These are phyloP conservation scores for Aphelinus atriplicis DNA, from an alignment of 1,140 invertebrate species.

Conservation along the genomic window DNA sequence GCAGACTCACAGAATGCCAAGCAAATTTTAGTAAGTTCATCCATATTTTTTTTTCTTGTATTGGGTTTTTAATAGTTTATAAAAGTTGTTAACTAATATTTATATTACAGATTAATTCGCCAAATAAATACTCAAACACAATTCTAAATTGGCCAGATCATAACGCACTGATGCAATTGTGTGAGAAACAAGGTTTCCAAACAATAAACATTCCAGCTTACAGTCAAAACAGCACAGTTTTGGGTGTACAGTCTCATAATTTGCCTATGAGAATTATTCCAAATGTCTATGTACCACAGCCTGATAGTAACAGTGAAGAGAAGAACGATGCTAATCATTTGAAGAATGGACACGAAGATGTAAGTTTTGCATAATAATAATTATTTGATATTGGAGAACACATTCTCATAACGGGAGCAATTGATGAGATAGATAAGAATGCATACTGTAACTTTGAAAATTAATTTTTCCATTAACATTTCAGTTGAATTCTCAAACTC, in stretches of 20 bases:
- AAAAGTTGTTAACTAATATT: background rate
- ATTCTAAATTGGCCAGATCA: conserved; percentile 59
- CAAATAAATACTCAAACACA: conserved; percentile 56
- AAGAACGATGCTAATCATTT: conserved; percentile 48
- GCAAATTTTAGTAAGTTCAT: conserved; percentile 51
- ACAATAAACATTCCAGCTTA: conserved; percentile 61
- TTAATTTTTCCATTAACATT: background rate
- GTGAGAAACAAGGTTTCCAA: conserved; percentile 60
- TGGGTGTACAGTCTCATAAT: conserved; percentile 55
- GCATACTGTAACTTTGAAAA: background rate
- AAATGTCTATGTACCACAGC: conserved; percentile 54
- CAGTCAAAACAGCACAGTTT: conserved; percentile 53
- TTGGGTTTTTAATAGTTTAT: background rate
- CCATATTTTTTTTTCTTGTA: background rate
- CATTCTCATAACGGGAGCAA: too few relatives aligned
- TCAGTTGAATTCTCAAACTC: conserved; percentile 43
- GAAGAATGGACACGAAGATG: conserved; percentile 43
- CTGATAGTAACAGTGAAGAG: conserved; percentile 38
- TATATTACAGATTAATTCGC: conserved; percentile 51
- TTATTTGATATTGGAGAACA: too few relatives aligned
- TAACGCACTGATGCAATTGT: conserved; percentile 58
- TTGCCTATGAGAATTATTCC: conserved; percentile 58
- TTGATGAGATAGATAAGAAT: too few relatives aligned
- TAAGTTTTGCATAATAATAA: conserved; percentile 10
- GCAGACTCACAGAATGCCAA: conserved; percentile 51